A percentile compares a stretch with the other conserved stretches of the same genome.
These are phyloP conservation scores for Brachyhypopomus occidentalis DNA, from an alignment of 2,113 vertebrate genomes.

Conservation along the genomic window DNA sequence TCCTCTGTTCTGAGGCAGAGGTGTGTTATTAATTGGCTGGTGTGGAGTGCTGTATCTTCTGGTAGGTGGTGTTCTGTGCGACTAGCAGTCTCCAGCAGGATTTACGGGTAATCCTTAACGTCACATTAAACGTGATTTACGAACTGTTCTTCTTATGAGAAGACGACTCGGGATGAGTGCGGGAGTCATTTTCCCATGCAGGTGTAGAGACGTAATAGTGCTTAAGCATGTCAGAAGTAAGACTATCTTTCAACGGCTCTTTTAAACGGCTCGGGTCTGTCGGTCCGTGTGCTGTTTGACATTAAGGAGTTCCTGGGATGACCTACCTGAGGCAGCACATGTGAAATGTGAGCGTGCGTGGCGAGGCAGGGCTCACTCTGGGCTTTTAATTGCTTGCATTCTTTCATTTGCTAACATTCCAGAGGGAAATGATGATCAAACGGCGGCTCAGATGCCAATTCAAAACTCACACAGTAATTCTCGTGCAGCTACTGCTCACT, in stretches of 20 bases:
- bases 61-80: conserved; percentile 30
- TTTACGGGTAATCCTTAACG: conserved; percentile 39
- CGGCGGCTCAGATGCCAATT: not conserved
- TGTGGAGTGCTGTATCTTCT: conserved; percentile 31
- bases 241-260: not conserved
- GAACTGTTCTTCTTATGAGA: not conserved
- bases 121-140: conserved; percentile 35
- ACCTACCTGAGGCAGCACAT: no score
- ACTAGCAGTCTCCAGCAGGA: conserved; percentile 18
- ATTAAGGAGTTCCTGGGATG: not conserved
- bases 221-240: not conserved
- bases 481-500: not conserved
- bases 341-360: not conserved
- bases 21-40: conserved; percentile 43
- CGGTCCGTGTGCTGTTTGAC: not conserved
- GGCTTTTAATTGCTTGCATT: not conserved
- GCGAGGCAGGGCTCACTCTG: not conserved
- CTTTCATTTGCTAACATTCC: not conserved
- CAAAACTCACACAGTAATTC: not conserved
- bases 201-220: not conserved
- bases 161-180: not conserved
- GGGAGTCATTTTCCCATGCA: conserved; percentile 10
- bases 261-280: not conserved
- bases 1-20: conserved; percentile 15
- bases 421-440: not conserved